Percentiles rank a stretch among this genome's conserved stretches.
Conservation (phyloP, 2,888 invertebrate species). For the Drosophila anomalipes region DNA sequence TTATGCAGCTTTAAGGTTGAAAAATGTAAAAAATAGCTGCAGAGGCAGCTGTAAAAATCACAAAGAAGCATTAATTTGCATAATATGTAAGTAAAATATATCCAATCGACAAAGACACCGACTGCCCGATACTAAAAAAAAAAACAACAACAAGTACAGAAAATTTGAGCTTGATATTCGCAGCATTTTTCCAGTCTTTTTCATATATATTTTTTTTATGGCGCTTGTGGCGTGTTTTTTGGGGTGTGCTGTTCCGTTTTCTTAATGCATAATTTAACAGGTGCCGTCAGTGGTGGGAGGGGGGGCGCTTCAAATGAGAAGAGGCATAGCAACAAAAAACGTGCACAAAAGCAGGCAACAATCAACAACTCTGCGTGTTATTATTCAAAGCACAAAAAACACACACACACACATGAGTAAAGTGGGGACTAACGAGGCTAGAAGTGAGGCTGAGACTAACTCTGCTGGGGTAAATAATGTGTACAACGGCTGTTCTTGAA, state of each 20-base stretch:
- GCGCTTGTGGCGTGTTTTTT: slow-evolving; percentile 27
- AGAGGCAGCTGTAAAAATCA: slow-evolving; percentile 55
- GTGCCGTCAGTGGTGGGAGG: slow-evolving; percentile 39
- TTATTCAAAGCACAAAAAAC: slow-evolving; percentile 74
- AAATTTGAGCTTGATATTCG: slow-evolving; percentile 26
- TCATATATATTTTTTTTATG: slow-evolving; percentile 38
- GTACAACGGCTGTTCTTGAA: slow-evolving; percentile 28
- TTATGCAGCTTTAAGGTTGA: slow-evolving; percentile 23
- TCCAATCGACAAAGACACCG: slow-evolving; percentile 29
- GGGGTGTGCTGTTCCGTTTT: slow-evolving; percentile 40
- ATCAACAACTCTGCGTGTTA: slow-evolving; percentile 73
- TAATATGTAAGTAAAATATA: slow-evolving; percentile 53
- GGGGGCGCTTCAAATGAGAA: slow-evolving; percentile 8
- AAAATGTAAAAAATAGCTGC: slow-evolving; percentile 35
- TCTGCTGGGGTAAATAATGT: slow-evolving; percentile 38
- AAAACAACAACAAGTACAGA: slow-evolving; percentile 21
- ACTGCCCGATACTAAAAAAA: slow-evolving; percentile 41
- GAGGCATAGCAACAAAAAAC: slow-evolving; percentile 40
- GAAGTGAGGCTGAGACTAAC: slow-evolving; percentile 26
- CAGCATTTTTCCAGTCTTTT: slow-evolving; percentile 44
- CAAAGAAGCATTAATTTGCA: slow-evolving; percentile 75
- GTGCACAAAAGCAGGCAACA: slow-evolving; percentile 73
- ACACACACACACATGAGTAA: slow-evolving; percentile 25
- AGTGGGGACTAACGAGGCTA: slow-evolving; percentile 60
- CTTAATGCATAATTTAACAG: slow-evolving; percentile 81